Evolutionary conservation across 2,888 invertebrate species (phyloP).

Genomic region (Spilarctia lutea): DNA sequence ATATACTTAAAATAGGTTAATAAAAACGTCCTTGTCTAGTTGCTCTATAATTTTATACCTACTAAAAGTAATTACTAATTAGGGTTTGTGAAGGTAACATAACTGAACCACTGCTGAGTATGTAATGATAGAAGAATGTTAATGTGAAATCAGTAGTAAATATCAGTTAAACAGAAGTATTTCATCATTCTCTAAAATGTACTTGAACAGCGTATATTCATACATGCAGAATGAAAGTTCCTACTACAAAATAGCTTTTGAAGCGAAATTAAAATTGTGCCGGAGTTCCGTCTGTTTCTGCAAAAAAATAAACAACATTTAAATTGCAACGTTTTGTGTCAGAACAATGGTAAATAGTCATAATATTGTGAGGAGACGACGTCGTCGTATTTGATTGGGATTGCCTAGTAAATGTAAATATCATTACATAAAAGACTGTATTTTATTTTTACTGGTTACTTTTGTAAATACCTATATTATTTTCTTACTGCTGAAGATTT

Average conservation of each 20-base stretch:
- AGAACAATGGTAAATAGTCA: constrained; percentile 47
- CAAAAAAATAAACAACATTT: constrained; percentile 56
- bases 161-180: neutral
- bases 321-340: constrained; percentile 46
- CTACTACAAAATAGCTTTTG: constrained; percentile 50
- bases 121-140: neutral
- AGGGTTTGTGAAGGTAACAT: neutral
- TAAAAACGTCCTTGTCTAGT: neutral
- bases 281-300: constrained; percentile 54
- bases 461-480: neutral
- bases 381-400: constrained; percentile 25
- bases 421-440: neutral
- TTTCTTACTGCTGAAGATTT: neutral
- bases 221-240: constrained; percentile 15
- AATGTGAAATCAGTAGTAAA: neutral
- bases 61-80: too few species aligned
- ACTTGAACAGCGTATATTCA: neutral
- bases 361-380: constrained; percentile 39
- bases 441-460: neutral
- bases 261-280: constrained; percentile 61
- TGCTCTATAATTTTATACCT: neutral
- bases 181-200: too few species aligned
- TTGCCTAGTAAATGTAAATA: constrained; percentile 15
- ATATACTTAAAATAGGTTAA: neutral
- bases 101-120: neutral